Base-by-base conservation (phyloP, 2,797 vertebrate genomes). In the Percopsis omiscomaycus region DNA sequence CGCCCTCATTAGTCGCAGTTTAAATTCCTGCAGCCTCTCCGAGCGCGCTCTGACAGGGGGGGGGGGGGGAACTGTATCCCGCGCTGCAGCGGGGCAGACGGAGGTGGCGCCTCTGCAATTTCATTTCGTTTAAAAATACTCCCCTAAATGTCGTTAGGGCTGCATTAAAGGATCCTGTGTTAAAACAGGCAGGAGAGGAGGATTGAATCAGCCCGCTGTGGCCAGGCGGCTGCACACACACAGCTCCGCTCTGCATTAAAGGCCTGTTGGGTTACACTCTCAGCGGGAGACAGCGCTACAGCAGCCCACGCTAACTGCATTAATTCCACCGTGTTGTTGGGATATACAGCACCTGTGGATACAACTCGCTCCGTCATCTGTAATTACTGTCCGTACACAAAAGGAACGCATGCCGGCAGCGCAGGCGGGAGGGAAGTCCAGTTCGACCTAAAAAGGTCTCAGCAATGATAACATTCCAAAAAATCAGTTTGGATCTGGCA, bases 41-140 rank as follows among this genome's bases (percentile, higher is more conserved):
- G 79, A 84, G 83, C 77, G 47, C 1, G 37, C 73, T 71, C 22
- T 69, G 30, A 16, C 16, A 11, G 13, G 32, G 27, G 27, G 15
- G 4, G 61, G 78, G 59, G 28, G 66, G 79, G 92, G 92, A 95
- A 93, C 88, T 78, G 86, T 93, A 93, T 92, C 92, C 93, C 83
- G 84, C 45, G 82, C 90, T 88, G 88, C 90, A 86, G 87, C 79
- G 79, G 88, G 90, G 87, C 85, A 94, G 91, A 92, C 92, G 68
- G 84, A 93, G 91, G 90, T 95, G 96, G 96, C 94, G 94, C 95
- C 97, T 92, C 73, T 48, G 86, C 94, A 97, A 98, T 98, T 96
- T 93, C 93, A 98, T 98, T 97, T 95, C 86, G 94, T 95, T 95
- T 94, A 95, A 97, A 98, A 97, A 97, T 96, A 96, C 93, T 93